These are phyloP conservation scores for Chirona hameri DNA, from an alignment of 2,888 invertebrate genomes.

Conservation along the genomic window DNA sequence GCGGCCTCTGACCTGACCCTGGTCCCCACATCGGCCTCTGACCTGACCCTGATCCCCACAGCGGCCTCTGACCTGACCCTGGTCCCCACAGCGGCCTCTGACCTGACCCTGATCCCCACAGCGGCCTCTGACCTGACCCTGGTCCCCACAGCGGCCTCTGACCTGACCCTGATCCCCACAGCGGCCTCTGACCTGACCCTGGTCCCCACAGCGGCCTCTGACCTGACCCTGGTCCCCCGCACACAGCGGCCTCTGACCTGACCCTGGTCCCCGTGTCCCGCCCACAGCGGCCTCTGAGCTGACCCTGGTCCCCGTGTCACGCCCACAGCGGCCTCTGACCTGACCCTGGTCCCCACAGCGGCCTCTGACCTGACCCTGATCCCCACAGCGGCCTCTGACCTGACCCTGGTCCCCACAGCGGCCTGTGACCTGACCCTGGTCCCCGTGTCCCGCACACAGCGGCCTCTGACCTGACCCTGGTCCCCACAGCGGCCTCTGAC, in stretches of 20 bases:
- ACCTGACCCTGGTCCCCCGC: background rate
- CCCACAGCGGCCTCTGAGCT: too few relatives aligned
- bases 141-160: too few relatives aligned
- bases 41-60: too few relatives aligned
- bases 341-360: background rate
- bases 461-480: too few relatives aligned
- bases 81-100: background rate
- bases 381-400: background rate
- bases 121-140: conserved; percentile 64
- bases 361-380: conserved; percentile 62
- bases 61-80: too few relatives aligned
- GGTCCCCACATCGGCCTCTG: too few relatives aligned
- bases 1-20: background rate
- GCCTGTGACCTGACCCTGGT: background rate
- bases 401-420: background rate
- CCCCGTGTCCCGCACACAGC: background rate
- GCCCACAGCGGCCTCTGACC: background rate
- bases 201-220: background rate
- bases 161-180: background rate
- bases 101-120: background rate
- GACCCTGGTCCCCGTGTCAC: too few relatives aligned
- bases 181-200: background rate
- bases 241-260: background rate
- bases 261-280: too few relatives aligned
- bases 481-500: background rate